Percentiles rank a stretch among this genome's conserved stretches.
Conservation (phyloP, 2,888 invertebrate species). For the Drosophila macrothrix region DNA sequence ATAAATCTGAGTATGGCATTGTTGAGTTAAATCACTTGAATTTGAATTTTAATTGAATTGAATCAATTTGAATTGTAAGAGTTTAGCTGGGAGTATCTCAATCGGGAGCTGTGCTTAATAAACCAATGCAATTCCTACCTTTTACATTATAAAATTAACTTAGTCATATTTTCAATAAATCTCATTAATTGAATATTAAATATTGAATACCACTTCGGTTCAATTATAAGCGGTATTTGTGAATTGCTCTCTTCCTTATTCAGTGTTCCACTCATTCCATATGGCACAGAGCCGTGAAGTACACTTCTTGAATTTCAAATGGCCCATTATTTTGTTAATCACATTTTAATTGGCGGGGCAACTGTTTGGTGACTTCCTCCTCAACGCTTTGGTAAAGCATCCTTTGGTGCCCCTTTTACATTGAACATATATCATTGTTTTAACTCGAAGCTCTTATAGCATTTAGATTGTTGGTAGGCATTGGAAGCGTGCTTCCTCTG, state of each 20-base stretch:
- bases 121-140: neutral
- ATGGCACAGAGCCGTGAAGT: constrained; percentile 15
- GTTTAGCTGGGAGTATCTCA: no score
- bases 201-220: neutral
- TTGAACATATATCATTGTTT: neutral
- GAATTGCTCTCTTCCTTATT: constrained; percentile 30
- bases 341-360: constrained; percentile 46
- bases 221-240: neutral
- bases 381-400: constrained; percentile 15
- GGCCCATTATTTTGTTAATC: constrained; percentile 43
- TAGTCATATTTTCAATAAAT: neutral
- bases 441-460: neutral
- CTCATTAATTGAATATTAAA: neutral
- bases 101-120: neutral
- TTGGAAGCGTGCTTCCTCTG: constrained; percentile 6
- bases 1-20: no score
- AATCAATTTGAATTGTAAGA: no score
- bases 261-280: constrained; percentile 16
- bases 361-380: constrained; percentile 29
- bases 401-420: constrained; percentile 13
- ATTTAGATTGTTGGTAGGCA: neutral
- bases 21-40: no score
- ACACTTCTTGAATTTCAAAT: constrained; percentile 43
- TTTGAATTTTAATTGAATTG: no score
- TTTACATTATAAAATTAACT: neutral